Evolutionary conservation across 1,140 invertebrate species (phyloP).

Genomic region (Coptotermes formosanus): DNA sequence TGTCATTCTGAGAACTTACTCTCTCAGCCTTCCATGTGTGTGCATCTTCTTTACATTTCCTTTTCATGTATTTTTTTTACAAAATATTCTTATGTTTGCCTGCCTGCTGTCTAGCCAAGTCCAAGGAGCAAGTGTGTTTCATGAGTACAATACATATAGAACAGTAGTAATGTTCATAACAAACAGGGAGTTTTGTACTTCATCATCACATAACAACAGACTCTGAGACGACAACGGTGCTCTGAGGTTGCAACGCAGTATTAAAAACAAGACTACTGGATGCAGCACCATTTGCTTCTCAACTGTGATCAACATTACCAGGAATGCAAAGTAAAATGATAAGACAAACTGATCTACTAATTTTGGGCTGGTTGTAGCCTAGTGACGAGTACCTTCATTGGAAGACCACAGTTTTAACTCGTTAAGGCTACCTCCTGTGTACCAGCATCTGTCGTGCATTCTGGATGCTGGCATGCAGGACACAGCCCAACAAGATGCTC

Average conservation of each 20-base stretch:
- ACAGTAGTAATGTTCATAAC: conserved; percentile 21
- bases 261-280: not conserved
- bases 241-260: conserved; percentile 8
- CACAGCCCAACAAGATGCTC: not conserved
- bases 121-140: conserved; percentile 8
- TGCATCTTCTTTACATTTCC: conserved; percentile 24
- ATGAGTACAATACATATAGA: conserved; percentile 29
- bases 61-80: conserved; percentile 24
- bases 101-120: conserved; percentile 19
- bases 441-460: too few species aligned
- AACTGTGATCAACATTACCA: not conserved
- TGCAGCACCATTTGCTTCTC: not conserved
- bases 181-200: conserved; percentile 32
- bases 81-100: conserved; percentile 30
- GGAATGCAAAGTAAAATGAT: not conserved
- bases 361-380: not conserved
- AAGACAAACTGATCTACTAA: not conserved
- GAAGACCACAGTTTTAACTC: not conserved
- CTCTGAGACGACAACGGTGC: conserved; percentile 23
- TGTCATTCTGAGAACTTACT: not conserved
- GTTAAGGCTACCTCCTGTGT: not conserved
- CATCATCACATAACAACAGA: conserved; percentile 36
- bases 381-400: not conserved
- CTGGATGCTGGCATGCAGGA: too few species aligned
- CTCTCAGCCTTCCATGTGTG: conserved; percentile 23